Conservation (phyloP, 2,888 invertebrate genomes). For the Acrobasis consociella region DNA sequence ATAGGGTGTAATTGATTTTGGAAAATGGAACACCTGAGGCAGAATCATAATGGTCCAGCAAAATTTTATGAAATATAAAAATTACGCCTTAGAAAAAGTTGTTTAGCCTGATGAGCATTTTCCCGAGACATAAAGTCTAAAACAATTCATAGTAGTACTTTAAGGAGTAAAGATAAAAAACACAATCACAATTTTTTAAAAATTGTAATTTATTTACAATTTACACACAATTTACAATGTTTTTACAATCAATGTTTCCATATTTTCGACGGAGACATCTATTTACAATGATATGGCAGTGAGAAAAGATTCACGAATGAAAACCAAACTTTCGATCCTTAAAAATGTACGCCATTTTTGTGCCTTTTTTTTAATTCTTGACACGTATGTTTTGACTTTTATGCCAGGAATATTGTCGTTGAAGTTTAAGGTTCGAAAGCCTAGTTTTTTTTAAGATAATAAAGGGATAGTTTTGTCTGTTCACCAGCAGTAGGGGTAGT, state of each 20-base stretch:
- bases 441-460: slow-evolving; percentile 2
- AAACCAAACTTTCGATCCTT: slow-evolving; percentile 23
- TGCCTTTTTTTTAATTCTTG: slow-evolving; percentile 1
- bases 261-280: slow-evolving; percentile 18
- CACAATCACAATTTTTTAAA: slow-evolving; percentile 28
- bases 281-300: slow-evolving; percentile 35
- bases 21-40: too few species aligned
- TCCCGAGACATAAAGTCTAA: too few species aligned
- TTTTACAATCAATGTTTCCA: slow-evolving; percentile 33
- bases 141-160: too few species aligned
- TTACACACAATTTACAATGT: slow-evolving; percentile 36
- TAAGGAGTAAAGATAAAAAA: background rate
- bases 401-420: background rate
- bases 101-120: too few species aligned
- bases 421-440: slow-evolving; percentile 10
- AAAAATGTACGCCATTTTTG: slow-evolving; percentile 11
- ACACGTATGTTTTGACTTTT: background rate
- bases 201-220: slow-evolving; percentile 50
- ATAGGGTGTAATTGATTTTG: too few species aligned
- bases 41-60: too few species aligned
- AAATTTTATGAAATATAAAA: too few species aligned
- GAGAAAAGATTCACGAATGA: slow-evolving; percentile 22
- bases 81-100: too few species aligned
- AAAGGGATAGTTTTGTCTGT: slow-evolving; percentile 21
- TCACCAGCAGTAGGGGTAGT: slow-evolving; percentile 82